Evolutionary conservation across 2,888 invertebrate species (phyloP).

Genomic region (Diplolepis rosae): DNA sequence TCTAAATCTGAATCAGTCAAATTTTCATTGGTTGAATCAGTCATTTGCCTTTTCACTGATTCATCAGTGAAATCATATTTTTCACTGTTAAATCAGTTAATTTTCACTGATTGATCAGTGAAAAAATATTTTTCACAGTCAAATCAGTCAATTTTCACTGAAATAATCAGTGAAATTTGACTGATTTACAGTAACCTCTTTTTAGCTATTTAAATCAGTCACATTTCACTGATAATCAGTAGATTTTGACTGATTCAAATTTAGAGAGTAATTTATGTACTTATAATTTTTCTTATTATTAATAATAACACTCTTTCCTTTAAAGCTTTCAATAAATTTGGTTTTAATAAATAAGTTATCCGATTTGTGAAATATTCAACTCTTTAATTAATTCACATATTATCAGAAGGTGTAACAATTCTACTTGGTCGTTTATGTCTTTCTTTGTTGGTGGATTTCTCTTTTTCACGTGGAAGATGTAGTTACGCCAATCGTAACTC

Average conservation of each 20-base stretch:
- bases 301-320: background rate
- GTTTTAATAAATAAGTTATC: slow-evolving; percentile 10
- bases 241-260: background rate
- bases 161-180: too few relatives aligned
- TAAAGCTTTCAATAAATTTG: background rate
- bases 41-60: too few relatives aligned
- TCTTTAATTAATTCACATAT: slow-evolving; percentile 1
- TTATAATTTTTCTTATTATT: background rate
- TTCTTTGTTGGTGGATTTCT: background rate
- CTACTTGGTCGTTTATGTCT: slow-evolving; percentile 1
- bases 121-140: too few relatives aligned
- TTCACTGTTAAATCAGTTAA: too few relatives aligned
- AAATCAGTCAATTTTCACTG: too few relatives aligned
- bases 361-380: background rate
- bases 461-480: background rate
- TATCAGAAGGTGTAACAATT: slow-evolving; percentile 11
- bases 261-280: background rate
- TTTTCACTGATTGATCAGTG: too few relatives aligned
- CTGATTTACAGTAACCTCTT: too few relatives aligned
- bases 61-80: too few relatives aligned
- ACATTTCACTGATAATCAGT: too few relatives aligned
- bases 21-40: too few relatives aligned
- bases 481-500: slow-evolving; percentile 28
- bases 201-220: too few relatives aligned
- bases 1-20: too few relatives aligned